Evolutionary conservation across 2,797 vertebrate genomes (phyloP).

Genomic region (Lerista edwardsae): DNA sequence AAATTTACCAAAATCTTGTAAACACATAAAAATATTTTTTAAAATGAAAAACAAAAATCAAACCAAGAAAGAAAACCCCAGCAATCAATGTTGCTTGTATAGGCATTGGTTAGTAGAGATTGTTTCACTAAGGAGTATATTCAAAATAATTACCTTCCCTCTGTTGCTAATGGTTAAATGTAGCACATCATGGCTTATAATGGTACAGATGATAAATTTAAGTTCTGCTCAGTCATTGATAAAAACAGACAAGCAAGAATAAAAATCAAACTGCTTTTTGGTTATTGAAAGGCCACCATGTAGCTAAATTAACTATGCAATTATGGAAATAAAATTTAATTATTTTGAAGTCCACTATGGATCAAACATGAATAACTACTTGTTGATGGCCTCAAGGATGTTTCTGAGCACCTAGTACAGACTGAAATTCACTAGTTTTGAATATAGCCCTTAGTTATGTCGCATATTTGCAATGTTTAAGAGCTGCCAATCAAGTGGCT

Average conservation of each 20-base stretch:
- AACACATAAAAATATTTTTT: constrained; percentile 92
- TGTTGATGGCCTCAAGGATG: constrained; percentile 33
- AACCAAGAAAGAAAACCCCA: constrained; percentile 77
- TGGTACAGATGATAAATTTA: constrained; percentile 51
- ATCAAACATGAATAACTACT: constrained; percentile 37
- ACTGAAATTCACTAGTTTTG: constrained; percentile 68
- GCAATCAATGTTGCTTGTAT: constrained; percentile 84
- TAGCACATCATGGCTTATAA: constrained; percentile 57
- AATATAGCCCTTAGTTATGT: constrained; percentile 80
- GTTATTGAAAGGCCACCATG: constrained; percentile 53
- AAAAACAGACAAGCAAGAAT: constrained; percentile 49
- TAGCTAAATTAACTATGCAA: constrained; percentile 59
- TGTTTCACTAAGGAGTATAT: constrained; percentile 81
- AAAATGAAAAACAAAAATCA: constrained; percentile 57
- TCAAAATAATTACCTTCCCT: constrained; percentile 72
- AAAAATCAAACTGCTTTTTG: constrained; percentile 64
- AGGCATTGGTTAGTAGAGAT: constrained; percentile 80
- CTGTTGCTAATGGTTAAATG: constrained; percentile 59
- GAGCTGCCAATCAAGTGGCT: constrained; percentile 87
- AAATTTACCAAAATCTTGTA: constrained; percentile 93
- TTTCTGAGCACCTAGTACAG: constrained; percentile 58
- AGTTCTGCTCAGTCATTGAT: constrained; percentile 34
- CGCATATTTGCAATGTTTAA: constrained; percentile 71
- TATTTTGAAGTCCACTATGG: constrained; percentile 31
- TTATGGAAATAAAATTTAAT: constrained; percentile 53